phyloP scores from a whole-genome alignment of 1,140 invertebrate genomes.

The Euwallacea fornicatus region DNA sequence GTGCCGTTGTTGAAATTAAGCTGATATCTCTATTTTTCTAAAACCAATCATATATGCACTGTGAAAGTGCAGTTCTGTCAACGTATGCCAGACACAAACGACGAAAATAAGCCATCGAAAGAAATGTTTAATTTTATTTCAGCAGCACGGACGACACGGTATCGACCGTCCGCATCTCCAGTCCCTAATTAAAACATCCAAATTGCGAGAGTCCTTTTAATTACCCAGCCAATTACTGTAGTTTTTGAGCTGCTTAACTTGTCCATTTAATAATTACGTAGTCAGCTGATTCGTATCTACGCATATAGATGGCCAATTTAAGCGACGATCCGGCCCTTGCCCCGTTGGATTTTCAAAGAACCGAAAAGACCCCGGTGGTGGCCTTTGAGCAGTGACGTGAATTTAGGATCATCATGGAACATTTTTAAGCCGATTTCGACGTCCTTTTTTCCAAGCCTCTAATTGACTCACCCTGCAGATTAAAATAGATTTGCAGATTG shows the following conservation, averaged over 20 bases:
- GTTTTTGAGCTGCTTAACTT: slow-evolving; percentile 48
- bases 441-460: not conserved
- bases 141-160: slow-evolving; percentile 14
- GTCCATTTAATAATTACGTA: slow-evolving; percentile 48
- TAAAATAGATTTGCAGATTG: too few relatives aligned
- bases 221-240: slow-evolving; percentile 47
- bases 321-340: slow-evolving; percentile 22
- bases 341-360: slow-evolving; percentile 26
- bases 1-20: too few relatives aligned
- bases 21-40: too few relatives aligned
- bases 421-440: slow-evolving; percentile 25
- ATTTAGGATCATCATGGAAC: slow-evolving; percentile 15
- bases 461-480: too few relatives aligned
- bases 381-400: slow-evolving; percentile 11
- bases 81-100: slow-evolving; percentile 8
- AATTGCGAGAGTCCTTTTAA: slow-evolving; percentile 48
- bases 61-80: not conserved
- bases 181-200: slow-evolving; percentile 48
- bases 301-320: slow-evolving; percentile 48
- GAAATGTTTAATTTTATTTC: slow-evolving; percentile 38
- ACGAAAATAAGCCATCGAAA: slow-evolving; percentile 34
- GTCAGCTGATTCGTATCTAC: slow-evolving; percentile 45
- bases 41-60: too few relatives aligned
- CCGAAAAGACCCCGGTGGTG: slow-evolving; percentile 21
- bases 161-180: slow-evolving; percentile 27